These are phyloP conservation scores for Sylvicola fuscatus DNA, from an alignment of 2,888 invertebrate species.

Conservation along the genomic window DNA sequence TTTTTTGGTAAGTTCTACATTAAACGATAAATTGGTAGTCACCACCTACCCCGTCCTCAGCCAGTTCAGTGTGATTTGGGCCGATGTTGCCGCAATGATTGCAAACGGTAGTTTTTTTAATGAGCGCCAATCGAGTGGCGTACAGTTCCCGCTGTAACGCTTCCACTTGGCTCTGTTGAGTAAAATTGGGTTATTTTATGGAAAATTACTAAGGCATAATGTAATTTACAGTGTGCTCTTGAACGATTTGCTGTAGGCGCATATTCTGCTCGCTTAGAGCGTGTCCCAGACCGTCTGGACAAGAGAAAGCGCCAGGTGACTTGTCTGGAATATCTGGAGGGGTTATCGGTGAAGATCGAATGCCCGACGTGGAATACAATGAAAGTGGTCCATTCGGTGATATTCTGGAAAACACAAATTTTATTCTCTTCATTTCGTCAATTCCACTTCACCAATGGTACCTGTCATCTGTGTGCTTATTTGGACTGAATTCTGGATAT, in stretches of 20 bases:
- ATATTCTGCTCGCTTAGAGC: constrained; percentile 25
- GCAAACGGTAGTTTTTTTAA: constrained; percentile 23
- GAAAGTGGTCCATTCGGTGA: constrained; percentile 14
- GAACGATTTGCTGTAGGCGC: constrained; percentile 61
- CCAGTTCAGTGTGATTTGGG: constrained; percentile 23
- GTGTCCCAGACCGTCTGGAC: constrained; percentile 24
- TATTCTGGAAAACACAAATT: constrained; percentile 3
- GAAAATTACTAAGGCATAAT: constrained; percentile 31
- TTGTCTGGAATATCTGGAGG: constrained; percentile 24
- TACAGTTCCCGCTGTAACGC: constrained; percentile 57
- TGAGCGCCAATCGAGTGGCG: constrained; percentile 51
- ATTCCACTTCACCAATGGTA: too few species aligned
- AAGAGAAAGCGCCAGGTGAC: constrained; percentile 19
- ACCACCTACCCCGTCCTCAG: constrained; percentile 24
- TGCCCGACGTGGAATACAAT: constrained; percentile 18
- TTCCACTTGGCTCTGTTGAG: constrained; percentile 48
- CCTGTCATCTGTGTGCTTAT: constrained; percentile 13
- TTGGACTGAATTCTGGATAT: constrained; percentile 13
- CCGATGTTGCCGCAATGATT: constrained; percentile 28
- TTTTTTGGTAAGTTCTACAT: too few species aligned
- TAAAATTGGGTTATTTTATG: background rate
- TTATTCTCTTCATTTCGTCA: too few species aligned
- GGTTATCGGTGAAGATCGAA: constrained; percentile 27
- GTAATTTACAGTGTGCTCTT: constrained; percentile 48
- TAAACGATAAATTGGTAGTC: too few species aligned